Evolutionary conservation across 2,888 invertebrate species (phyloP), one percentile per base, ranked within the genome.

Genomic region (Pocota personata): DNA sequence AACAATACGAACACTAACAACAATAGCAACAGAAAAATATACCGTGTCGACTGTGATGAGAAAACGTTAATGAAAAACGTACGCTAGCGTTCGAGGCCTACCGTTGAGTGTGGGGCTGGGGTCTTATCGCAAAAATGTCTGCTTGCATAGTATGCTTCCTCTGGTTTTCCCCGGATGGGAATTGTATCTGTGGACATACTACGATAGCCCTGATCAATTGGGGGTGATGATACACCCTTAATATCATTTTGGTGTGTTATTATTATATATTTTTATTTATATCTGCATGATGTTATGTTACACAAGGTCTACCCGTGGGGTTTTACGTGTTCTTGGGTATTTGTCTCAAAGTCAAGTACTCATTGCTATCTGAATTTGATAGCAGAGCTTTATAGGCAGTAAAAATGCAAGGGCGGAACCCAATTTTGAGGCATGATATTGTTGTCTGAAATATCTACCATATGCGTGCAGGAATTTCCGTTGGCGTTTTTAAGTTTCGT

Each of bases 11-110:
- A 40, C n/a, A 77, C 19, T 32, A 76, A 77, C 27, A 76, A 76
- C 57, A 58, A 60, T 43, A 12, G 58, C 48, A 43, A 43, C 55
- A 69, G 43, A 46, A 27, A n/a, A n/a, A n/a, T n/a, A 60, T 35
- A 32, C 40, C 14, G 50, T 35, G 37, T 64, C 43, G 57, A 50
- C 67, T 71, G 66, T 52, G 76, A 55, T 55, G 76, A 37, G 72
- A 77, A 86, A 86, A 82, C 76, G 75, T 86, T 86, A 86, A 86
- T 82, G 86, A 86, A 86, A 75, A 82, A 32, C 66, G 80, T 80
- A 80, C 82, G 86, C 82, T 77, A 55, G 60, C 57, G 10, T 72
- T 86, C 66, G 60, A 86, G 66, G 76, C 64, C 75, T 82, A 77
- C 43, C 64, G 16, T 21, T 16, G 62, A n/a, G 48, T 48, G 30